Evolutionary conservation across 1,140 invertebrate species (phyloP).

Genomic region (Dinothrombium tinctorium): DNA sequence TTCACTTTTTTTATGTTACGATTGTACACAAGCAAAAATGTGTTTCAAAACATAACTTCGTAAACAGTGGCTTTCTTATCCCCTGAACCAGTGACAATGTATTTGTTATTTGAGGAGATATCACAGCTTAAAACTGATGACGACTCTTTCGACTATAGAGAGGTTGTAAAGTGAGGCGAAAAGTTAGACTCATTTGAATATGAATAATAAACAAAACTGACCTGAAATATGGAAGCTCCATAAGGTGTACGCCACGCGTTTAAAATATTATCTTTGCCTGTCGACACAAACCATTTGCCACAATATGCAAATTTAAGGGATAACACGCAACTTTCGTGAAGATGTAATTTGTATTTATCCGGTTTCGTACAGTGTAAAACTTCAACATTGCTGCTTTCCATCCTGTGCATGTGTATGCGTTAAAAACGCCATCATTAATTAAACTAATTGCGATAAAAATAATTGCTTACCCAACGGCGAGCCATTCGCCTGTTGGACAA

Average conservation of each 20-base stretch:
- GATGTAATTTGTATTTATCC: constrained; percentile 88
- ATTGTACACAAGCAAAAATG: too few relatives aligned
- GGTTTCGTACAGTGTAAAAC: constrained; percentile 73
- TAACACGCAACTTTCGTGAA: constrained; percentile 93
- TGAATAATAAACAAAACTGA: constrained; percentile 20
- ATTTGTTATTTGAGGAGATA: constrained; percentile 94
- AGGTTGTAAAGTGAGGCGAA: constrained; percentile 8
- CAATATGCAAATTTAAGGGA: constrained; percentile 85
- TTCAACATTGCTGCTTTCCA: constrained; percentile 94
- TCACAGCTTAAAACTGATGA: constrained; percentile 96
- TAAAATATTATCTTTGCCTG: constrained; percentile 91
- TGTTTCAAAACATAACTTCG: constrained; percentile 85
- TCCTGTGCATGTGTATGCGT: constrained; percentile 23
- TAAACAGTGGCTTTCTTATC: constrained; percentile 98
- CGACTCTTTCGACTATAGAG: constrained; percentile 78
- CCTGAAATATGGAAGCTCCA: constrained; percentile 94
- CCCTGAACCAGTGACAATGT: constrained; percentile 92
- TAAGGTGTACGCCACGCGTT: constrained; percentile 94
- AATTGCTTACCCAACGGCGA: constrained; percentile 55
- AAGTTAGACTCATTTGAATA: not conserved
- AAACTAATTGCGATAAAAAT: not conserved
- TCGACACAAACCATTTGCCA: constrained; percentile 97
- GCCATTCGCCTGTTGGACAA: constrained; percentile 89
- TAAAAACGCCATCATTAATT: not conserved
- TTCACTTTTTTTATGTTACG: too few relatives aligned